Base-by-base conservation (phyloP, 2,888 invertebrate genomes). In the Myopa tessellatipennis region DNA sequence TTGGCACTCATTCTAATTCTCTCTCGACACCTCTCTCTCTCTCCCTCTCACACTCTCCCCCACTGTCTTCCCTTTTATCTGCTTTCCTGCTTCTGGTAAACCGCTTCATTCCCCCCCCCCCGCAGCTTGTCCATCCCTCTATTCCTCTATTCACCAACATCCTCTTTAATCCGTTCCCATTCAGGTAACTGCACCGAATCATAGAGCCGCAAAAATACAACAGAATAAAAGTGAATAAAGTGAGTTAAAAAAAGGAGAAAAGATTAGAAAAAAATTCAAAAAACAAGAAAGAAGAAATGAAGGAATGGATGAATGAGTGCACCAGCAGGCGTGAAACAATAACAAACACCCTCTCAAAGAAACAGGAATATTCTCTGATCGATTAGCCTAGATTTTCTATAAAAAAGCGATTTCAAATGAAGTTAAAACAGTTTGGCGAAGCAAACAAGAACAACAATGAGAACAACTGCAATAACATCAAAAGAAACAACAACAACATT, bases 321-420 rank as follows among this genome's bases (percentile, higher is more conserved):
- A 10, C 8, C 1, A 40, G 14, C 26, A 38, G 5, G 8, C 4
- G 60, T n/a, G 18, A 69, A 40, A n/a, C 38, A 8, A 55, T 55
- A 58, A 26, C 4, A n/a, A 60, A 45, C 36, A 76, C 38, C 40
- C 26, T 26, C 26, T 26, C n/a, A 63, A 45, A 72, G 63, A 6
- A 52, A 36, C 7, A 34, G 34, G 58, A 73, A 40, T 36, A 58
- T 69, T 75, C 55, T 74, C 79, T 67, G 82, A 83, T 83, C 83
- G 82, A 83, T 83, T 83, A 83, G 80, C 81, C 82, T 78, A 80
- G 81, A 82, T 82, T 80, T 81, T 79, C 80, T 81, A 80, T 82
- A 55, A 55, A 55, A 55, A 55, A 55, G 80, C 78, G 77, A 79
- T 50, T 16, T 34, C 34, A n/a, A 67, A 67, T n/a, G 65, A 34